Evolutionary conservation across 2,797 vertebrate species (phyloP), one percentile per base, ranked within the genome.

Genomic region (Cyclopterus lumpus): DNA sequence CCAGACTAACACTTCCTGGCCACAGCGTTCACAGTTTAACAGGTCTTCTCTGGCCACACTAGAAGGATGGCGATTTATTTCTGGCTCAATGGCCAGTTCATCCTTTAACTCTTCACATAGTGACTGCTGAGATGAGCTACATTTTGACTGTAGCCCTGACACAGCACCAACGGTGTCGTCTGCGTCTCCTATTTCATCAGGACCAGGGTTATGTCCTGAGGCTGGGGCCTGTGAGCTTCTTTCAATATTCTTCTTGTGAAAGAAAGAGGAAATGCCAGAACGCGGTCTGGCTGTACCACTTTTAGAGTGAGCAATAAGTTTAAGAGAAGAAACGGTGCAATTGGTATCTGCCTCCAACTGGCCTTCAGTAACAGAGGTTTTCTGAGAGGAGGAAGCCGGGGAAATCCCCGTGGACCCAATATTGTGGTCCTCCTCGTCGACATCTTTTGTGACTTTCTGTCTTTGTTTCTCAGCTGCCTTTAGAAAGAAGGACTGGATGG

Each of bases 401-500:
- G 30, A 38, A 54, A 14, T 46, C n/a, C 38, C 67, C 22, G 58
- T 18, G n/a, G 38, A 28, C 40, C 11, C 46, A n/a, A 5, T 2
- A 9, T 18, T n/a, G 0, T 79, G 82, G 1, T 83, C 82, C 20
- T 68, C 83, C 2, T 83, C 75, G 0, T 71, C 74, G 0, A 20
- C 46, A 3, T 77, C 71, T 24, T 79, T 78, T 53, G 42, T 57
- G 18, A 49, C 24, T 24, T 40, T 79, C 73, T 62, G 77, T 55
- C 55, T 95, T 80, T 95, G 95, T 87, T 92, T 97, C 78, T 95
- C 94, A 14, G 91, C 82, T 8, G 91, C 95, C 82, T 94, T 97
- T 72, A 96, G 95, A 91, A 99, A 99, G 68, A 99, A 93, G 0
- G 94, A 93, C 78, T 95, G 94, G 76, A 99, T 96, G 86, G 90